A percentile compares a stretch with the other conserved stretches of the same genome.
These are phyloP conservation scores for Anneissia japonica DNA, from an alignment of 35 echinoderm and acorn worm genomes.

Conservation along the genomic window DNA sequence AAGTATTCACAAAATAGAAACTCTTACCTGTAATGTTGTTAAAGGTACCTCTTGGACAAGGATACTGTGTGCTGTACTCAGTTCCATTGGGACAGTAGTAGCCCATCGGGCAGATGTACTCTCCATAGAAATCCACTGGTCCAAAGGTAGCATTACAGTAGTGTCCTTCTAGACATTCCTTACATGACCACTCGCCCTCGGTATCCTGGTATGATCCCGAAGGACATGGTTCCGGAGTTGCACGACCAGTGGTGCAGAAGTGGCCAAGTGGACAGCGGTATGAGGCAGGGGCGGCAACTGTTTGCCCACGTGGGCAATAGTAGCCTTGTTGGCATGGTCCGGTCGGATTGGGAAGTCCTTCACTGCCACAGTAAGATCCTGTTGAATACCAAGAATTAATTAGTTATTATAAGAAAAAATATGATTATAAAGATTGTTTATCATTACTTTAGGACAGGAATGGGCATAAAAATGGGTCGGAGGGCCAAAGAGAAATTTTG, in stretches of 20 bases:
- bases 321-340: constrained; percentile 70
- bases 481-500: no score
- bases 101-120: constrained; percentile 69
- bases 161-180: constrained; percentile 65
- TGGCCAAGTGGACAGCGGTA: constrained; percentile 80
- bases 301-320: constrained; percentile 87
- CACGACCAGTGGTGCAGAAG: constrained; percentile 68
- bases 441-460: no score
- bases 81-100: constrained; percentile 96
- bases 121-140: constrained; percentile 77
- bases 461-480: no score
- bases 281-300: constrained; percentile 43
- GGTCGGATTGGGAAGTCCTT: constrained; percentile 57
- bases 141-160: constrained; percentile 92
- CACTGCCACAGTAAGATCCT: constrained; percentile 59
- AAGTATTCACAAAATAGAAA: not conserved
- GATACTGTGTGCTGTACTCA: constrained; percentile 63
- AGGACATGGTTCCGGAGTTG: constrained; percentile 75
- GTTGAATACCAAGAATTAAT: no score
- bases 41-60: constrained; percentile 75
- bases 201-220: constrained; percentile 92
- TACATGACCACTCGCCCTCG: constrained; percentile 67
- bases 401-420: no score
- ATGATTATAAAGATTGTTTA: no score
- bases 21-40: constrained; percentile 81